These are phyloP conservation scores for Creontiades dilutus DNA, from an alignment of 2,888 invertebrate genomes.

Conservation along the genomic window DNA sequence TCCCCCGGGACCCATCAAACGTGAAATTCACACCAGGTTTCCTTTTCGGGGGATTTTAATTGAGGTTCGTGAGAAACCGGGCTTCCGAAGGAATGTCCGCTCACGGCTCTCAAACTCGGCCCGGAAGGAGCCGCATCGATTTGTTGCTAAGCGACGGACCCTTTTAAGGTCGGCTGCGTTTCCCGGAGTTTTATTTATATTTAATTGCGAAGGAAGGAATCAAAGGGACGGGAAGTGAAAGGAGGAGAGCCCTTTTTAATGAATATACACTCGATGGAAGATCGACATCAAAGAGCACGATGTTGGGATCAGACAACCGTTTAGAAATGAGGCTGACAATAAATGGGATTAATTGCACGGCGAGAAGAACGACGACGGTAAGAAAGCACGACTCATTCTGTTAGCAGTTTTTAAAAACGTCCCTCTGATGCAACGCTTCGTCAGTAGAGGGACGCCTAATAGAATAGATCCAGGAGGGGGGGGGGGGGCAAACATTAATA, in stretches of 20 bases:
- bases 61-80: not conserved
- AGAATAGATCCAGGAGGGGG: no score
- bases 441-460: no score
- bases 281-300: not conserved
- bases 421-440: no score
- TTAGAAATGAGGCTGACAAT: no score
- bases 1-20: not conserved
- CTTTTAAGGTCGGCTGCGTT: slow-evolving; percentile 20
- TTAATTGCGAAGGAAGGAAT: slow-evolving; percentile 13
- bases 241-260: slow-evolving; percentile 17
- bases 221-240: slow-evolving; percentile 3
- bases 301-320: not conserved
- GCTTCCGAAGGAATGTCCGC: no score
- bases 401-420: no score
- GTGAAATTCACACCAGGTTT: slow-evolving; percentile 45
- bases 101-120: no score
- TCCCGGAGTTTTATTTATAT: not conserved
- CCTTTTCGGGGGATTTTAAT: slow-evolving; percentile 7
- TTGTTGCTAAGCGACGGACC: slow-evolving; percentile 30
- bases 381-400: no score
- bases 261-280: not conserved
- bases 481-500: no score
- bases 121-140: slow-evolving; percentile 12
- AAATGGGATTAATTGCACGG: no score
- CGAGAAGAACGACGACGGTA: no score